phyloP scores from a whole-genome alignment of 2,113 vertebrate genomes.

The Chaenogobius annularis region DNA sequence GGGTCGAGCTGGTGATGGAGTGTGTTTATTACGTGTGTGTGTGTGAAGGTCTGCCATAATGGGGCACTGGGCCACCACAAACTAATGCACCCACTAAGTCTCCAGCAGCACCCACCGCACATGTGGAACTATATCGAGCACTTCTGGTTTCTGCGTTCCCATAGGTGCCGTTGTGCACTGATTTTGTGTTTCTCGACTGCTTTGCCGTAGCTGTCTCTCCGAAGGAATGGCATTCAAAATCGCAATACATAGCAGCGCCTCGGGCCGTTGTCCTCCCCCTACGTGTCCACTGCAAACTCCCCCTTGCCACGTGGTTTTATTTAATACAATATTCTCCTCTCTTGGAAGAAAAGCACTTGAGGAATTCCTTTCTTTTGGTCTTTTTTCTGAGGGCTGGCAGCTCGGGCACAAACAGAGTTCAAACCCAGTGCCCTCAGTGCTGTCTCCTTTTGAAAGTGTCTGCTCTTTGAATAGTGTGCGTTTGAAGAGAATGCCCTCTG shows the following conservation, averaged over 20 bases:
- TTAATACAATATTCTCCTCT: constrained; percentile 40
- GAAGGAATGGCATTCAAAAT: constrained; percentile 46
- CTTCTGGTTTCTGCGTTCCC: constrained; percentile 42
- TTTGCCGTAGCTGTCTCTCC: constrained; percentile 26
- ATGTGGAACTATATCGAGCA: constrained; percentile 63
- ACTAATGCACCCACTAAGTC: constrained; percentile 42
- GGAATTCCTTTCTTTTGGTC: constrained; percentile 51
- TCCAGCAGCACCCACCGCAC: constrained; percentile 45
- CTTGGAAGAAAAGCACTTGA: constrained; percentile 58
- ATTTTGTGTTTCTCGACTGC: constrained; percentile 39
- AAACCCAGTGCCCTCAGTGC: constrained; percentile 73
- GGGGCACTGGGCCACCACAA: constrained; percentile 58
- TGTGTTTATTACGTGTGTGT: constrained; percentile 78
- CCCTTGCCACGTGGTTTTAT: constrained; percentile 38
- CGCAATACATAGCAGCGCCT: constrained; percentile 48
- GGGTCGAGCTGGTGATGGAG: constrained; percentile 80
- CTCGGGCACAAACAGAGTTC: constrained; percentile 71
- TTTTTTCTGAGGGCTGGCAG: constrained; percentile 39
- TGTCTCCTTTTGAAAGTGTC: constrained; percentile 68
- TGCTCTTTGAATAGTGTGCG: constrained; percentile 70
- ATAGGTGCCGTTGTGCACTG: constrained; percentile 47
- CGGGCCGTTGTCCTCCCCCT: constrained; percentile 52
- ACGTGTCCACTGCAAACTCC: constrained; percentile 5
- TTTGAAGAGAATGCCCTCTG: constrained; percentile 73
- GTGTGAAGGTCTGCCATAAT: constrained; percentile 62